A percentile compares a stretch with the other conserved stretches of the same genome.
Evolutionary conservation across 2,797 vertebrate genomes (phyloP).

Genomic region (Enteromius anoplus): DNA sequence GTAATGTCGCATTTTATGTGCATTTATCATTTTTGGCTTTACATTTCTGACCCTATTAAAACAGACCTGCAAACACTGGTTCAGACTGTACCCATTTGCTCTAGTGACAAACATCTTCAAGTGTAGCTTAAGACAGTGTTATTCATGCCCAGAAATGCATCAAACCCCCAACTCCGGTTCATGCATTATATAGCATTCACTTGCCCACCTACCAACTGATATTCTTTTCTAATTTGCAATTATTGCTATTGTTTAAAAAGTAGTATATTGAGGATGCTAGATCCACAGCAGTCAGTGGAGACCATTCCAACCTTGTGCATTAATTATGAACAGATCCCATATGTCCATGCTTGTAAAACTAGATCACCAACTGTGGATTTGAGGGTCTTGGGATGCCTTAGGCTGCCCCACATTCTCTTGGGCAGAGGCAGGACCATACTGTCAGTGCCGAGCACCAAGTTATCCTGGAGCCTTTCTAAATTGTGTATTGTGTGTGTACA

Average conservation of each 20-base stretch:
- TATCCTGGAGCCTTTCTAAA: slow-evolving; percentile 47
- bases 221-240: not conserved
- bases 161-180: not conserved
- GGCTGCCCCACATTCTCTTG: slow-evolving; percentile 53
- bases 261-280: not conserved
- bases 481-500: slow-evolving; percentile 11
- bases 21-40: not conserved
- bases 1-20: not conserved
- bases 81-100: not conserved
- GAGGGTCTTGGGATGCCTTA: slow-evolving; percentile 45
- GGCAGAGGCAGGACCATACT: slow-evolving; percentile 49
- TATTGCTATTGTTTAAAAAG: not conserved
- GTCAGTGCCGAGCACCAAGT: slow-evolving; percentile 33
- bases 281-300: slow-evolving; percentile 30
- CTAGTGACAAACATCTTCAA: not conserved
- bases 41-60: not conserved
- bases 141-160: not conserved
- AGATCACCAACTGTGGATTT: slow-evolving; percentile 67
- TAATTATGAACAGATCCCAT: slow-evolving; percentile 63
- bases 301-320: slow-evolving; percentile 39
- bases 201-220: not conserved
- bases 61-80: not conserved
- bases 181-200: not conserved
- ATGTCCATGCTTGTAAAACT: slow-evolving; percentile 62
- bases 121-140: too few species aligned